Percentiles rank a stretch among this genome's conserved stretches.
Conservation (phyloP, 2,797 vertebrate species). For the Dryobates pubescens region DNA sequence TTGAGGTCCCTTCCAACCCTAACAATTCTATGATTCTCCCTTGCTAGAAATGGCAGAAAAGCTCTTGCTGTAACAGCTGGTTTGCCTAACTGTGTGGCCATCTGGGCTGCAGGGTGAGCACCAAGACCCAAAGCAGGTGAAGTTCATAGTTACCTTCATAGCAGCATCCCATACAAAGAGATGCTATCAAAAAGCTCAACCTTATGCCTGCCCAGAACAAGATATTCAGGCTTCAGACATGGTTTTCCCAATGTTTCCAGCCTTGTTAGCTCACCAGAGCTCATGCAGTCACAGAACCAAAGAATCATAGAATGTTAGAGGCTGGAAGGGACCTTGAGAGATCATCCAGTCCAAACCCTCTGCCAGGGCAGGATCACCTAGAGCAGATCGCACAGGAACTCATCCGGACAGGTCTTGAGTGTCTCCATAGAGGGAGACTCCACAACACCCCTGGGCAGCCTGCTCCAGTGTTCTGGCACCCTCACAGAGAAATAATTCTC, state of each 20-base stretch:
- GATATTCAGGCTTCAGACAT: not conserved
- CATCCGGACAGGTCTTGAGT: too few relatives aligned
- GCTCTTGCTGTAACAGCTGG: not conserved
- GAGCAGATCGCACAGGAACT: too few relatives aligned
- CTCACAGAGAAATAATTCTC: too few relatives aligned
- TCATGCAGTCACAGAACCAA: not conserved
- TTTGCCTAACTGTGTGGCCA: not conserved
- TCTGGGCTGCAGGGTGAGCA: not conserved
- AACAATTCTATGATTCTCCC: not conserved
- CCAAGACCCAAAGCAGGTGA: not conserved
- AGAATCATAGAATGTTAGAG: too few relatives aligned
- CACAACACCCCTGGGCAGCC: too few relatives aligned
- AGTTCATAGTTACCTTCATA: not conserved
- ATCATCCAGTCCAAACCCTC: too few relatives aligned
- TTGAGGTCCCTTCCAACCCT: too few relatives aligned
- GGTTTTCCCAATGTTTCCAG: not conserved
- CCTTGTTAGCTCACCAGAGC: not conserved
- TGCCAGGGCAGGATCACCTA: too few relatives aligned
- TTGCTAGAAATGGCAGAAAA: not conserved
- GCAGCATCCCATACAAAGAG: not conserved
- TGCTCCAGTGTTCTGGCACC: too few relatives aligned
- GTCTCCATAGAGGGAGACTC: too few relatives aligned
- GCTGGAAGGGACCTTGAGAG: too few relatives aligned
- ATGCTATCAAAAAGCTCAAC: not conserved
- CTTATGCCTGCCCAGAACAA: not conserved